These are phyloP conservation scores for Odontophorus gujanensis DNA, from an alignment of 2,113 vertebrate genomes.

Conservation along the genomic window DNA sequence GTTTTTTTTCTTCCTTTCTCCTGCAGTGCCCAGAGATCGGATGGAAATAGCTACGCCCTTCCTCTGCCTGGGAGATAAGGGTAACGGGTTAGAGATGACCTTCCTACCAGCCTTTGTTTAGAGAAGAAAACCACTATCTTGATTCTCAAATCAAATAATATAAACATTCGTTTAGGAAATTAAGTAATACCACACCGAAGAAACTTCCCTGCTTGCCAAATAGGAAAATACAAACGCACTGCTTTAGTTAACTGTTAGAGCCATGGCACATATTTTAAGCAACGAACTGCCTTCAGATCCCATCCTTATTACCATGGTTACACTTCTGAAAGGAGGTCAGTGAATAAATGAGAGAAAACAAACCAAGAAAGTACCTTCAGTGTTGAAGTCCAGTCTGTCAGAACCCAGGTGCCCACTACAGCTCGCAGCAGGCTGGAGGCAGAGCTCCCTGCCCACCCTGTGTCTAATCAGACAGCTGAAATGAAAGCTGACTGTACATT, in stretches of 20 bases:
- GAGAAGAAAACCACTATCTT: not conserved
- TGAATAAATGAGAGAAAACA: not conserved
- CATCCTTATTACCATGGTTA: accelerated
- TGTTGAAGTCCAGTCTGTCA: not conserved
- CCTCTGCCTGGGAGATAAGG: not conserved
- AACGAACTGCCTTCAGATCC: not conserved
- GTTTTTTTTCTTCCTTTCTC: not conserved
- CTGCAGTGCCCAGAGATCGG: not conserved
- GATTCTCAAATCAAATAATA: not conserved
- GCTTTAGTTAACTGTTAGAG: not conserved
- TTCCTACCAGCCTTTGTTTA: not conserved
- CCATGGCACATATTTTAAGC: not conserved
- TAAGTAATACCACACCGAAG: not conserved
- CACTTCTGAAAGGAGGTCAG: not conserved
- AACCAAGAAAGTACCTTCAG: not conserved
- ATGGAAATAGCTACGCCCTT: constrained; percentile 31
- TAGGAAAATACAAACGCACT: not conserved
- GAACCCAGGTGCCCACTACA: not conserved
- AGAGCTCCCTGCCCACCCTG: not conserved
- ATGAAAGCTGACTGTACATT: not conserved
- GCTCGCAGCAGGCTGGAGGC: not conserved
- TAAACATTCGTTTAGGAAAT: not conserved
- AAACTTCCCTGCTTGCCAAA: not conserved
- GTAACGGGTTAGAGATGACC: not conserved
- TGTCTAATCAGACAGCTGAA: not conserved